Evolutionary conservation across 2,113 vertebrate species (phyloP).

Genomic region (Numenius arquata): DNA sequence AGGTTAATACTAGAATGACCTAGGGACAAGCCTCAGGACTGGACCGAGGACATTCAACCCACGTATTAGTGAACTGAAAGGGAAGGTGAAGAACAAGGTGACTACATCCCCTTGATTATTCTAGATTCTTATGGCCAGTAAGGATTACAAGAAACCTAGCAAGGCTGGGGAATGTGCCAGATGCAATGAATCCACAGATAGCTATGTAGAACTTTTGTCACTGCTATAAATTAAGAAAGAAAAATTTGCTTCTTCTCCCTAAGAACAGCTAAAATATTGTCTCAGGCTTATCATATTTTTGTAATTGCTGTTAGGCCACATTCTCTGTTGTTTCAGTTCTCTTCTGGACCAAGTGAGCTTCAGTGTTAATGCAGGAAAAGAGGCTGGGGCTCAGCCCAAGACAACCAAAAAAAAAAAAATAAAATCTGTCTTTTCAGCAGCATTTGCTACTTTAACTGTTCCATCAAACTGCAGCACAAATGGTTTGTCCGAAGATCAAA

Average conservation of each 20-base stretch:
- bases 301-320: background rate
- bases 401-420: fast-evolving
- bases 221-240: background rate
- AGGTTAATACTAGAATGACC: background rate
- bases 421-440: background rate
- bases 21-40: background rate
- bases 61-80: background rate
- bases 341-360: background rate
- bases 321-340: background rate
- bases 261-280: background rate
- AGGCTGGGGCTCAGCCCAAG: background rate
- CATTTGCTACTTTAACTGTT: background rate
- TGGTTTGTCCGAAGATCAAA: background rate
- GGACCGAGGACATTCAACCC: background rate
- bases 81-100: background rate
- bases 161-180: background rate
- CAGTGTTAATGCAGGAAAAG: background rate
- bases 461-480: background rate
- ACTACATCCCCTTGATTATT: background rate
- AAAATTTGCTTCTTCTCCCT: background rate
- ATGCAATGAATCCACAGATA: background rate
- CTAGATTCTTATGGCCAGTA: background rate
- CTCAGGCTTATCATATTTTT: background rate
- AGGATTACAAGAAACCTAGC: background rate
- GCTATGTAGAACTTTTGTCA: background rate